phyloP scores from a whole-genome alignment of 2,888 invertebrate species.

The Silvanus unidentatus region DNA sequence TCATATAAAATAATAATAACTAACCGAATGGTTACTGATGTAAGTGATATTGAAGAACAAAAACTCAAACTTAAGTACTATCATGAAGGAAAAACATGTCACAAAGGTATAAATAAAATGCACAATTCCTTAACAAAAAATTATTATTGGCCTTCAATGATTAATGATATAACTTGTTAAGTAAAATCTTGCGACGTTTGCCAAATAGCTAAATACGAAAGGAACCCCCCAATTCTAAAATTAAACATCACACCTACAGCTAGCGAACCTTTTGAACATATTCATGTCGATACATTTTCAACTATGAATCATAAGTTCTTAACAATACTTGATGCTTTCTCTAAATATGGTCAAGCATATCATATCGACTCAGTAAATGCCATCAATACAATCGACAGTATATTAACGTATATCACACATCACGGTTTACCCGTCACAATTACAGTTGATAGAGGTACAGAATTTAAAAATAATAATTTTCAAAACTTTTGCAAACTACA shows the following conservation, averaged over 20 bases:
- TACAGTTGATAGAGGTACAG: slow-evolving; percentile 14
- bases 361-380: slow-evolving; percentile 6
- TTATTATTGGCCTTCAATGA: slow-evolving; percentile 9
- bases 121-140: slow-evolving; percentile 3
- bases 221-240: slow-evolving; percentile 17
- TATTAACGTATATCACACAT: slow-evolving; percentile 8
- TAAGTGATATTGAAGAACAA: slow-evolving; percentile 8
- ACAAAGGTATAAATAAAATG: slow-evolving; percentile 13
- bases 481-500: slow-evolving; percentile 15
- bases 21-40: slow-evolving; percentile 2
- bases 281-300: slow-evolving; percentile 25
- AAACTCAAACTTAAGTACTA: slow-evolving; percentile 5
- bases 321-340: slow-evolving; percentile 24
- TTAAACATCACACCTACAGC: slow-evolving; percentile 24
- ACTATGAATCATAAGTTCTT: slow-evolving; percentile 17
- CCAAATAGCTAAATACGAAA: slow-evolving; percentile 20
- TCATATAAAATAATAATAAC: slow-evolving; percentile 6
- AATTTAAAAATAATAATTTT: slow-evolving; percentile 17
- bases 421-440: slow-evolving; percentile 14
- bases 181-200: slow-evolving; percentile 15
- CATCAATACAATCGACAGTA: slow-evolving; percentile 6
- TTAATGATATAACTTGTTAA: slow-evolving; percentile 4
- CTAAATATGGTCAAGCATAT: slow-evolving; percentile 22
- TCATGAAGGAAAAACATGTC: slow-evolving; percentile 16
- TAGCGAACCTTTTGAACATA: slow-evolving; percentile 21